phyloP scores from a whole-genome alignment of 2,797 vertebrate species.

The Steatocranus sp. region DNA sequence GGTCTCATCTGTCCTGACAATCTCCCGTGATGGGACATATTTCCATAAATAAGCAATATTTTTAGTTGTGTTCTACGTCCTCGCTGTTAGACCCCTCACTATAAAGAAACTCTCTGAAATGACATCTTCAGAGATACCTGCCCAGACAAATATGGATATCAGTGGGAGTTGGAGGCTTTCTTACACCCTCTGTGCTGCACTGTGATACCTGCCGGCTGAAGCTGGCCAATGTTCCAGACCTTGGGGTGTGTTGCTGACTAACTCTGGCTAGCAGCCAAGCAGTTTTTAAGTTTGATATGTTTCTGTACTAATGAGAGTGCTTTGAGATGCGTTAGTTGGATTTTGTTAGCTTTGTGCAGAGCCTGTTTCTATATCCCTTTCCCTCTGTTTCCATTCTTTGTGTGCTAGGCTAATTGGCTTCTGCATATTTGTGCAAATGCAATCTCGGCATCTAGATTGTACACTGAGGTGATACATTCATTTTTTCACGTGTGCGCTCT shows the following conservation, averaged over 20 bases:
- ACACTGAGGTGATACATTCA: neutral
- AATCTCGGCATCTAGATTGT: neutral
- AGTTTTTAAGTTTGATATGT: neutral
- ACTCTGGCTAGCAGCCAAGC: constrained; percentile 1
- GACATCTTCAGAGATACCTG: neutral
- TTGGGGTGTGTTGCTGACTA: neutral
- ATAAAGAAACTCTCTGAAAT: neutral
- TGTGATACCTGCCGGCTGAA: constrained; percentile 13
- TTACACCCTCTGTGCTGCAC: neutral
- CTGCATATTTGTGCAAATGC: neutral
- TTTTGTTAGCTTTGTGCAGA: neutral
- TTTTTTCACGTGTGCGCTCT: neutral
- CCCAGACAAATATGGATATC: neutral
- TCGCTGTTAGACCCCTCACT: neutral
- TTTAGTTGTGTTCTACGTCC: neutral
- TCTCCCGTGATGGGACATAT: neutral
- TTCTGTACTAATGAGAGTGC: neutral
- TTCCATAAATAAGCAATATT: neutral
- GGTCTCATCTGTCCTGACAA: neutral
- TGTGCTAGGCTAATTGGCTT: neutral
- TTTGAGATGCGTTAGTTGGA: neutral
- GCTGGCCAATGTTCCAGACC: constrained; percentile 12
- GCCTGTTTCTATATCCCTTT: neutral
- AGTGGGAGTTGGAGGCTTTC: neutral
- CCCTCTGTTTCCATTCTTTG: neutral